Evolutionary conservation across 2,797 vertebrate species (phyloP), one percentile per base, ranked within the genome.

Genomic region (Pygocentrus nattereri): DNA sequence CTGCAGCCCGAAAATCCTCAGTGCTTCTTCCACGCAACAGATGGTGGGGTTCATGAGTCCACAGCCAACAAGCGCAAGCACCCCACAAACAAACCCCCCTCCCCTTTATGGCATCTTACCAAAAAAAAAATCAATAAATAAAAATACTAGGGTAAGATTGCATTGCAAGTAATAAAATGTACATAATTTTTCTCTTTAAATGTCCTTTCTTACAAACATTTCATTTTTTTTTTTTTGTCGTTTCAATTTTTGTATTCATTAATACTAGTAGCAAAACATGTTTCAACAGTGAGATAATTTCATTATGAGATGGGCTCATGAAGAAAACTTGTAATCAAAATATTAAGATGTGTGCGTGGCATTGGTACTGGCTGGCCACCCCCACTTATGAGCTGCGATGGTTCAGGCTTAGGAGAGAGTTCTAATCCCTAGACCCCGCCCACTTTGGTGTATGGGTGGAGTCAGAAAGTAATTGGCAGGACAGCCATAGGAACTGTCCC

Each of bases 191-290:
- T 85, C 70, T 89, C 86, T 87, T 87, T 81, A 86, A 90, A 88
- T 87, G 81, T 84, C 87, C 84, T 84, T 79, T 86, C 88, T 87
- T 87, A 90, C 78, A 89, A 94, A 87, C 80, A 61, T 80, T 77
- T 79, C 52, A 1, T 78, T 85, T 88, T 81, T 78, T 88, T n/a
- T 88, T 89, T 84, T 83, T 87, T 71, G 18, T 77, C 61, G 47
- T 84, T 85, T 86, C 82, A 90, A 89, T 89, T 87, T 83, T 87
- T 85, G 77, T 82, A 82, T 86, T 86, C 76, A 67, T 88, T 91
- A 94, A 93, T 93, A 94, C 91, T 92, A 90, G 89, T 91, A 92
- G 91, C 89, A 93, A 94, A 93, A 93, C 89, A 92, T 90, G 87
- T 87, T 84, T 61, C 64, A 93, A 88, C 90, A 91, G 93, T 91